Conservation (phyloP, 2,888 invertebrate genomes). For the Ashinkailepas kermadecensis region DNA sequence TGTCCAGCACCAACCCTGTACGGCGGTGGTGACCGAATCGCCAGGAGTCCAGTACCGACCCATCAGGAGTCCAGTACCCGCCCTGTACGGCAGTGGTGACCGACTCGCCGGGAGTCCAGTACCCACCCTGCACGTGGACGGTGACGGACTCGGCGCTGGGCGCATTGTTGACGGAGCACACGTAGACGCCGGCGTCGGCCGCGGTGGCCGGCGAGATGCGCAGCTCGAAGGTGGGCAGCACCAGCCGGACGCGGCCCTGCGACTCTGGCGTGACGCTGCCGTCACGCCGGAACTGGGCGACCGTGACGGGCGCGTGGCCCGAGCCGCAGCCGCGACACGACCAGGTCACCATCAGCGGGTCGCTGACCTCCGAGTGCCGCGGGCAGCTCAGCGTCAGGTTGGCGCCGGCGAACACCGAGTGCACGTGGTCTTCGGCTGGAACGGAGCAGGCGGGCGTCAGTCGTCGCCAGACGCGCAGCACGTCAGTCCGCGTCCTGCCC, state of each 20-base stretch:
- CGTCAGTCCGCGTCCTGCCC: no score
- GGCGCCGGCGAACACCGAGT: not conserved
- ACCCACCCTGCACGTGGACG: not conserved
- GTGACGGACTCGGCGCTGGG: constrained; percentile 2
- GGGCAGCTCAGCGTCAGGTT: not conserved
- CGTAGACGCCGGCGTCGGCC: constrained; percentile 1
- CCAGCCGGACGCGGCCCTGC: not conserved
- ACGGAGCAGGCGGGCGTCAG: not conserved
- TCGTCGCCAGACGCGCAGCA: no score
- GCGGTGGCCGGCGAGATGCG: not conserved
- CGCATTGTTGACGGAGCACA: constrained; percentile 4
- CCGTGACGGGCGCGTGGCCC: not conserved
- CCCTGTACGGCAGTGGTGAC: not conserved
- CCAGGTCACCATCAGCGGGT: constrained; percentile 9
- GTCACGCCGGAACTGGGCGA: not conserved
- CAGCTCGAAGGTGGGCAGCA: constrained; percentile 11
- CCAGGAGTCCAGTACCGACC: not conserved
- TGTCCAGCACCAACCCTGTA: not conserved
- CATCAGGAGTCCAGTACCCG: not conserved
- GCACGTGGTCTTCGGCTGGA: not conserved
- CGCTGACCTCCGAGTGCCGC: not conserved
- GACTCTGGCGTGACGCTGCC: not conserved
- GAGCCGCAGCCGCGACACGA: constrained; percentile 18
- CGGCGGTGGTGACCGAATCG: not conserved
- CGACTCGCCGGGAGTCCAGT: not conserved